Evolutionary conservation across 2,113 vertebrate genomes (phyloP), one percentile per base, ranked within the genome.

Genomic region (Prolemur simus): DNA sequence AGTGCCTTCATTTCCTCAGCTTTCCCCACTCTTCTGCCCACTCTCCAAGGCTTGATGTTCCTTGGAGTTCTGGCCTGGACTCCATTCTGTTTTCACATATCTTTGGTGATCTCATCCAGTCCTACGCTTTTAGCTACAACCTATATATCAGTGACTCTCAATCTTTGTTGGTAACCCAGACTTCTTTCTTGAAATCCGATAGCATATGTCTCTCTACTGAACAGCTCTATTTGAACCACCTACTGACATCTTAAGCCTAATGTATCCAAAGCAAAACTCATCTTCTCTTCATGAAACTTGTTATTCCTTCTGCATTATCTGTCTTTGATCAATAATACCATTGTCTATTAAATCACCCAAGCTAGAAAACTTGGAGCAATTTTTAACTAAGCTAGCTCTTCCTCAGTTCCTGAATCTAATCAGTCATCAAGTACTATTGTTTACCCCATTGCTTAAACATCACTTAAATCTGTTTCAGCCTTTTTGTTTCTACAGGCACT

Each of bases 311-410:
- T 85, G 1, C 20, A 66, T 87, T 89, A 8, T 89, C 18, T 91
- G 94, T 52, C 74, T 87, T 94, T 93, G 63, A 64, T 94, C 90
- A 87, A 90, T 92, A 97, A 76, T 74, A 92, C 29, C 18, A 85
- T 29, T 94, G 32, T 49, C 14, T 85, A 83, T 84, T 91, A 89
- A 96, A 92, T 89, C 32, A 86, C 27, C 11, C 54, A 96, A 47
- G 29, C 78, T 83, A 86, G 60, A 91, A 96, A 81, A 83, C 11
- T 25, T 86, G 80, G 39, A 86, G 45, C 82, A 42, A 86, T 60
- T 97, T 87, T 95, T 94, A 45, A 86, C 63, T 60, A 78, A 87
- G 87, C 81, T 95, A 8, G 82, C 47, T 73, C 66, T 96, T 83
- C 32, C 29, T 89, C 17, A 73, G 47, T 32, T 92, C 69, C 47